These are phyloP conservation scores for Labeo catla DNA, from an alignment of 2,113 vertebrate species.

Conservation along the genomic window DNA sequence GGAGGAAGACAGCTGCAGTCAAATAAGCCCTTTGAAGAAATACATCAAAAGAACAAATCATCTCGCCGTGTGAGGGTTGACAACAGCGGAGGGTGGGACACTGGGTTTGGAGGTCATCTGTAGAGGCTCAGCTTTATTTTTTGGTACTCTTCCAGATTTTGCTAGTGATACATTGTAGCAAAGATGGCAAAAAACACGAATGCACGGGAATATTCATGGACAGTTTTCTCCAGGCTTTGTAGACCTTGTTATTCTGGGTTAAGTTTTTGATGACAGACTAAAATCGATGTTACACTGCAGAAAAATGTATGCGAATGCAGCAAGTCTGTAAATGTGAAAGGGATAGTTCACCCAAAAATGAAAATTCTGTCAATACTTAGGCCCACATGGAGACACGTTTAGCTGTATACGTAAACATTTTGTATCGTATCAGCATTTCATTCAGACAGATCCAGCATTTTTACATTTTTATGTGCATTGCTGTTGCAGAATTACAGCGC, in stretches of 20 bases:
- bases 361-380: too few species aligned
- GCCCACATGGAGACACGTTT: too few species aligned
- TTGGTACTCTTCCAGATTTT: not conserved
- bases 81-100: slow-evolving; percentile 45
- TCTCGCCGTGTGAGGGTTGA: slow-evolving; percentile 59
- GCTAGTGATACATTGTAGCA: not conserved
- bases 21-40: slow-evolving; percentile 73
- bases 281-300: not conserved
- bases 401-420: too few species aligned
- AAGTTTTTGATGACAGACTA: too few species aligned
- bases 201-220: not conserved
- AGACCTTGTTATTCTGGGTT: not conserved
- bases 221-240: not conserved
- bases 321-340: too few species aligned
- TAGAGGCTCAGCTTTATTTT: slow-evolving; percentile 16
- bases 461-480: too few species aligned
- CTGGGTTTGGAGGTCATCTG: slow-evolving; percentile 6
- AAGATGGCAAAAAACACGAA: not conserved
- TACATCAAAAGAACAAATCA: slow-evolving; percentile 74
- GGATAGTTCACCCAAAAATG: too few species aligned
- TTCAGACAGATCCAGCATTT: too few species aligned
- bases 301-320: not conserved
- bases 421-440: too few species aligned
- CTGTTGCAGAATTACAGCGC: too few species aligned
- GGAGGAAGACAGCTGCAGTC: slow-evolving; percentile 70